These are phyloP conservation scores for Epinephelus fuscoguttatus DNA, from an alignment of 2,113 vertebrate genomes.

Conservation along the genomic window DNA sequence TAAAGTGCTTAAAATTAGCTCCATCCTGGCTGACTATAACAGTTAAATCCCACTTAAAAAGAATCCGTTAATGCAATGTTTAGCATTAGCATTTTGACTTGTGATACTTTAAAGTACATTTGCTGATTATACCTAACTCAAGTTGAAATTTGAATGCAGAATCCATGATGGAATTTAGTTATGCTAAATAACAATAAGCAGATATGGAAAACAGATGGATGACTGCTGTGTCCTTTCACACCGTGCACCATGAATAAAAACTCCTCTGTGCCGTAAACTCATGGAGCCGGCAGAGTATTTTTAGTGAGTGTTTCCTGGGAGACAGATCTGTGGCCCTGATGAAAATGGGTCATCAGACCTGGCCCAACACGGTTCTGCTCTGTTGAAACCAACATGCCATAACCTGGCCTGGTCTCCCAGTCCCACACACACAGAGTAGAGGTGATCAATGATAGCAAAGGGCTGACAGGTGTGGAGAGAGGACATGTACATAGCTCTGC, in stretches of 20 bases:
- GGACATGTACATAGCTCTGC: slow-evolving; percentile 8
- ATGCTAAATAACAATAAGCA: background rate
- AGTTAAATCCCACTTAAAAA: no score
- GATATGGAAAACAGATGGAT: background rate
- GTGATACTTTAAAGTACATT: no score
- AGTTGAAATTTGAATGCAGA: no score
- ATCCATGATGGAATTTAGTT: background rate
- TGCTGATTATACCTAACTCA: no score
- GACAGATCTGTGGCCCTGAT: slow-evolving; percentile 36
- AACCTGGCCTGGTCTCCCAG: slow-evolving; percentile 22
- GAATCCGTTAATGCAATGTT: no score
- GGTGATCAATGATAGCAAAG: slow-evolving; percentile 36
- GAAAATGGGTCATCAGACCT: slow-evolving; percentile 36
- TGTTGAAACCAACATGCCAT: slow-evolving; percentile 23
- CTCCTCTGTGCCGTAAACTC: background rate
- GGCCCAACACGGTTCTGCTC: slow-evolving; percentile 32
- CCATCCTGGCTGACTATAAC: no score
- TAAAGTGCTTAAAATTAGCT: no score
- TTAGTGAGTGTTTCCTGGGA: slow-evolving; percentile 19
- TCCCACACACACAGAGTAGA: background rate
- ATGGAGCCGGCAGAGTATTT: slow-evolving; percentile 1
- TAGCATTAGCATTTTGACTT: no score
- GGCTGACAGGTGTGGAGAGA: slow-evolving; percentile 42
- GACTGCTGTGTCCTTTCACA: background rate
- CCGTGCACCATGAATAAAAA: background rate